Evolutionary conservation across 2,797 vertebrate species (phyloP).

Genomic region (Columba guinea): DNA sequence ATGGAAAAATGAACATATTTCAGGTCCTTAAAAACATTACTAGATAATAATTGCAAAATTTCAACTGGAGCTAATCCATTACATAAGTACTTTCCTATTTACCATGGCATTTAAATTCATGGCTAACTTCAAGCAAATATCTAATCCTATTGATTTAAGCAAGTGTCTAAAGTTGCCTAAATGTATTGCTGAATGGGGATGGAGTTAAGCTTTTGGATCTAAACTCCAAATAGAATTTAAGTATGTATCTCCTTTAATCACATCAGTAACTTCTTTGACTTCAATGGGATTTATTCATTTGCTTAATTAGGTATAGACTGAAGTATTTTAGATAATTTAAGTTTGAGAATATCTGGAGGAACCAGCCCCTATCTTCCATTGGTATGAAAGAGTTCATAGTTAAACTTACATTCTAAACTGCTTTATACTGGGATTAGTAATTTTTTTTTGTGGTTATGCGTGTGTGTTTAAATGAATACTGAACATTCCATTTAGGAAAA

Average conservation of each 20-base stretch:
- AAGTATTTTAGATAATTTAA: conserved; percentile 17
- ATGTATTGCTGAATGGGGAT: not conserved
- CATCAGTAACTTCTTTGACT: conserved; percentile 41
- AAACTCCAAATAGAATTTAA: conserved; percentile 47
- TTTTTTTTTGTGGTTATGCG: not conserved
- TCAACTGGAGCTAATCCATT: not conserved
- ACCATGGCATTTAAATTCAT: conserved; percentile 29
- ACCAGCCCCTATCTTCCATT: not conserved
- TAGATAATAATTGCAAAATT: not conserved
- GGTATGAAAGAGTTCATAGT: not conserved
- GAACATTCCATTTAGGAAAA: not conserved
- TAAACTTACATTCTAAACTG: not conserved
- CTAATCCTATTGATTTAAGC: conserved; percentile 54
- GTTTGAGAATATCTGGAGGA: not conserved
- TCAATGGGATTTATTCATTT: conserved; percentile 35
- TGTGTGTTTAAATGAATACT: not conserved
- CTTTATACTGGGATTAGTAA: not conserved
- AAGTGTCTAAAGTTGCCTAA: conserved; percentile 6
- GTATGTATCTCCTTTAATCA: conserved; percentile 33
- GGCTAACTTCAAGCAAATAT: conserved; percentile 37
- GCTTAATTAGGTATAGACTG: conserved; percentile 7
- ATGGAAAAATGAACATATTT: not conserved
- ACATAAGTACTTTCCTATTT: conserved; percentile 10
- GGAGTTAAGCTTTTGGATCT: conserved; percentile 36
- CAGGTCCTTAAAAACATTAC: not conserved